Percentiles rank a stretch among this genome's conserved stretches.
These are phyloP conservation scores for Geopemphigus sp. DNA, from an alignment of 1,140 invertebrate species.

Conservation along the genomic window DNA sequence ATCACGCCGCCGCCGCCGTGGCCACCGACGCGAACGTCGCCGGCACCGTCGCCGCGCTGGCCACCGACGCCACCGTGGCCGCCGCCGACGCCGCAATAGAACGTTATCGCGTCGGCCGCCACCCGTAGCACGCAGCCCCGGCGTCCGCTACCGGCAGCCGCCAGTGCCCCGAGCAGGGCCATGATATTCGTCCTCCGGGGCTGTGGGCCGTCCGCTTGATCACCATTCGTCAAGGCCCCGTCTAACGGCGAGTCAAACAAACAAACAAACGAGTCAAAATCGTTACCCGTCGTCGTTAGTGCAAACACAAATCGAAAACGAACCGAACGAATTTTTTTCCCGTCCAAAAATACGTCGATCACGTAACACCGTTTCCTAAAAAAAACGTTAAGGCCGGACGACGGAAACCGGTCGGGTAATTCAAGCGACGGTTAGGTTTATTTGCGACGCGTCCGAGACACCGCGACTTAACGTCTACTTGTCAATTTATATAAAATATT, in stretches of 20 bases:
- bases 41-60: not conserved
- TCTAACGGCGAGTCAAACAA: not conserved
- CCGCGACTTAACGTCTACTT: too few relatives aligned
- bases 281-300: too few relatives aligned
- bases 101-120: slow-evolving; percentile 43
- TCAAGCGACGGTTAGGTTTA: too few relatives aligned
- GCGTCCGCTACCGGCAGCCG: slow-evolving; percentile 18
- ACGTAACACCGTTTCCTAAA: too few relatives aligned
- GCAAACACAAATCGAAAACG: too few relatives aligned
- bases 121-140: slow-evolving; percentile 44
- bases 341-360: too few relatives aligned
- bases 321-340: too few relatives aligned
- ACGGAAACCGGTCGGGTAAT: too few relatives aligned
- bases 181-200: slow-evolving; percentile 13
- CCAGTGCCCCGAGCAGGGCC: slow-evolving; percentile 45
- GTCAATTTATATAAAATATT: too few relatives aligned
- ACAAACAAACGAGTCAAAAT: too few relatives aligned
- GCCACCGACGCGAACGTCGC: not conserved
- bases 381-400: too few relatives aligned
- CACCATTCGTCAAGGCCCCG: slow-evolving; percentile 17
- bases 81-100: slow-evolving; percentile 22
- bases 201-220: not conserved
- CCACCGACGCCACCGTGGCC: not conserved
- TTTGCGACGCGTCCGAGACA: too few relatives aligned
- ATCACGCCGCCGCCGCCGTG: not conserved